Conservation (phyloP, 1,140 invertebrate species). For the Notospermus geniculatus region DNA sequence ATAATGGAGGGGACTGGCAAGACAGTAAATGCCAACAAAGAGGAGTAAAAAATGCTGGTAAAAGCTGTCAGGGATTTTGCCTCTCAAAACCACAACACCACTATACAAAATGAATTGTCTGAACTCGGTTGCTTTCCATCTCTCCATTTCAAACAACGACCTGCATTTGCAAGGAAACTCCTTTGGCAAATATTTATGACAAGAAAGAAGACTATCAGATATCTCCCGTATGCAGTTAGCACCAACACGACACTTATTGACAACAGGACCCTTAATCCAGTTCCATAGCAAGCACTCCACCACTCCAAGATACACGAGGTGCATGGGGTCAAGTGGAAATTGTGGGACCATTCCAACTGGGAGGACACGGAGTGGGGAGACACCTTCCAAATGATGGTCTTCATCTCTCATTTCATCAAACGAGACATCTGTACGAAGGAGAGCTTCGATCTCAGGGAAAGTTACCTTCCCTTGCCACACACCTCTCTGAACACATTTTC, state of each 20-base stretch:
- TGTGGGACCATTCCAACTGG: conserved; percentile 33
- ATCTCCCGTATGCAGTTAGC: conserved; percentile 12
- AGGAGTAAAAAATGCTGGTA: conserved; percentile 55
- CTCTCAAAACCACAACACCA: not conserved
- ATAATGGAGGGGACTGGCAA: conserved; percentile 20
- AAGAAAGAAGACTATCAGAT: conserved; percentile 22
- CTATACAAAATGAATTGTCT: conserved; percentile 49
- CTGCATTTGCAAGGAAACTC: conserved; percentile 47
- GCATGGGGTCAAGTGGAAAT: conserved; percentile 46
- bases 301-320: conserved; percentile 43
- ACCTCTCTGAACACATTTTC: conserved; percentile 15
- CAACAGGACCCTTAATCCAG: conserved; percentile 30
- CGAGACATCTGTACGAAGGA: conserved; percentile 31
- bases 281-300: conserved; percentile 35
- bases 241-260: conserved; percentile 1
- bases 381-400: conserved; percentile 22
- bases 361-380: conserved; percentile 11
- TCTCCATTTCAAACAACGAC: conserved; percentile 33
- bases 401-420: conserved; percentile 32
- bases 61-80: conserved; percentile 33
- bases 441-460: conserved; percentile 30
- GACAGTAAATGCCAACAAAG: conserved; percentile 42
- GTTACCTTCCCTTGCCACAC: conserved; percentile 13
- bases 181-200: not conserved
- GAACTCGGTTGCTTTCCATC: conserved; percentile 54